Evolutionary conservation across 2,797 vertebrate species (phyloP).

Genomic region (Petrocephalus schoutedeni): DNA sequence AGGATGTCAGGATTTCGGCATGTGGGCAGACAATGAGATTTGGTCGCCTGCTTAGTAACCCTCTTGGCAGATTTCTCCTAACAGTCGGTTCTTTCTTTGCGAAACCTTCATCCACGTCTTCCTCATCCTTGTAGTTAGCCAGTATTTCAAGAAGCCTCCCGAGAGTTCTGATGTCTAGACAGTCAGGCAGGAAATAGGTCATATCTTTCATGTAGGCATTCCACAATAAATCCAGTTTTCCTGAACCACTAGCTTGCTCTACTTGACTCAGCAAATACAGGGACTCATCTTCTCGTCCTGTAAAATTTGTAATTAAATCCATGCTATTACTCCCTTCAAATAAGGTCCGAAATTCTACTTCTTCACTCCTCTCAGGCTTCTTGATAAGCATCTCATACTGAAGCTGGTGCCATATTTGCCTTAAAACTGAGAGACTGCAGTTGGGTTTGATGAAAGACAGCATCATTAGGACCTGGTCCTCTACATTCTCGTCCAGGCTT

Average conservation of each 20-base stretch:
- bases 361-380: conserved; percentile 49
- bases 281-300: conserved; percentile 21
- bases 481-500: conserved; percentile 35
- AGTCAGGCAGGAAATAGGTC: conserved; percentile 62
- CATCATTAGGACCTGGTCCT: conserved; percentile 77
- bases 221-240: conserved; percentile 68
- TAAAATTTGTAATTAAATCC: conserved; percentile 22
- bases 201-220: conserved; percentile 69
- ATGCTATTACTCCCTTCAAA: conserved; percentile 35
- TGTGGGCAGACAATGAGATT: conserved; percentile 80
- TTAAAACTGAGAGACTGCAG: conserved; percentile 62
- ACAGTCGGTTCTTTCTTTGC: conserved; percentile 26
- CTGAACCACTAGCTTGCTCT: conserved; percentile 37
- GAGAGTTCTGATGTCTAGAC: conserved; percentile 72
- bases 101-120: conserved; percentile 35
- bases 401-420: conserved; percentile 52
- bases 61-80: conserved; percentile 62
- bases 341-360: conserved; percentile 66
- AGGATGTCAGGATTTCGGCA: conserved; percentile 71
- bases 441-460: conserved; percentile 75
- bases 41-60: conserved; percentile 67
- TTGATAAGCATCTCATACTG: conserved; percentile 60
- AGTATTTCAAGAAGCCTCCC: conserved; percentile 69
- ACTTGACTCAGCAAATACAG: conserved; percentile 35
- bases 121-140: conserved; percentile 44